A percentile compares a stretch with the other conserved stretches of the same genome.
phyloP scores from a whole-genome alignment of 92 coral and sea anemone species.

The Epizoanthus ramosus region DNA sequence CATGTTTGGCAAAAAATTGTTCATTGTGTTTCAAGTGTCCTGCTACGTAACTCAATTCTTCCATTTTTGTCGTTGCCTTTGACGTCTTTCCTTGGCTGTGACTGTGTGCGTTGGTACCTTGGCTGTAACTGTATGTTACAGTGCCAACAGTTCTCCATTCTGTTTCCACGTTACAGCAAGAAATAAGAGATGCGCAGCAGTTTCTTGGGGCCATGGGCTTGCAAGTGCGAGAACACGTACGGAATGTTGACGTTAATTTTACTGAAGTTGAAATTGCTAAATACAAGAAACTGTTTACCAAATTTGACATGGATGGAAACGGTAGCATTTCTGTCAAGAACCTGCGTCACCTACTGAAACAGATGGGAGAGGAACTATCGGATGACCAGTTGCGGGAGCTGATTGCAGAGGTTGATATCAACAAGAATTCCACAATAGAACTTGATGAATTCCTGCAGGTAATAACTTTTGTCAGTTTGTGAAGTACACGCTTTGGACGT shows the following conservation, averaged over 20 bases:
- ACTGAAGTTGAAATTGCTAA: slow-evolving; percentile 68
- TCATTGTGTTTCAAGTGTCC: no score
- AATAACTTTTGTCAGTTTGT: background rate
- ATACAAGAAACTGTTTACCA: slow-evolving; percentile 66
- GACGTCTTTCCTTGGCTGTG: no score
- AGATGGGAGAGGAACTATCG: slow-evolving; percentile 73
- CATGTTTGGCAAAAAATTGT: no score
- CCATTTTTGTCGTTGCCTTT: no score
- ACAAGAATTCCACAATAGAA: slow-evolving; percentile 71
- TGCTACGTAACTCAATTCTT: no score
- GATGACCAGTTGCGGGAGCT: slow-evolving; percentile 79
- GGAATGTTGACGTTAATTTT: slow-evolving; percentile 76
- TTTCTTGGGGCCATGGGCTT: slow-evolving; percentile 93
- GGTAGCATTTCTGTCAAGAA: slow-evolving; percentile 69
- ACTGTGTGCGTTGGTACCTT: no score
- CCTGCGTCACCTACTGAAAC: slow-evolving; percentile 63
- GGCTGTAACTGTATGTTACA: background rate
- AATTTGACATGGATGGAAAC: slow-evolving; percentile 61
- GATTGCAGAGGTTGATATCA: slow-evolving; percentile 81
- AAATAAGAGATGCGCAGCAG: slow-evolving; percentile 66
- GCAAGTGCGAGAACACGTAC: slow-evolving; percentile 69
- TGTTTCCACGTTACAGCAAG: slow-evolving; percentile 55
- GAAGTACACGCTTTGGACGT: background rate
- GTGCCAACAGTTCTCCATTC: background rate
- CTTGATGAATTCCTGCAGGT: slow-evolving; percentile 90